Percentiles rank a stretch among this genome's conserved stretches.
These are phyloP conservation scores for Strigamia crassipes DNA, from an alignment of 2,888 invertebrate species.

Conservation along the genomic window DNA sequence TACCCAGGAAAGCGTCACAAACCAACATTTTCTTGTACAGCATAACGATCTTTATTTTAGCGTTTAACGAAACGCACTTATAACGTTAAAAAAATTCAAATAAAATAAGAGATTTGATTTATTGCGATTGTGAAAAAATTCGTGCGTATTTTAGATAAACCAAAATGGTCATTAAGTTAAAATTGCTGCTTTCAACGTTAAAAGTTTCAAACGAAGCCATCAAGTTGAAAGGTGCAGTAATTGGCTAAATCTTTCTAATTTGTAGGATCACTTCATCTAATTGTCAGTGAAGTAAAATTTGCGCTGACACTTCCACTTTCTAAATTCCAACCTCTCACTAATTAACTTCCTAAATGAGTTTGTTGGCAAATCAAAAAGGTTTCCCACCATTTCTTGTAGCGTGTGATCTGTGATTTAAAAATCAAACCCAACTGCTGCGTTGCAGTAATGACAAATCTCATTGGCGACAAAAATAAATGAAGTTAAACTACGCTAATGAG, in stretches of 20 bases:
- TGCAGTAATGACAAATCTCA: no score
- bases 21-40: no score
- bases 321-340: not conserved
- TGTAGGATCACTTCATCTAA: not conserved
- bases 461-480: no score
- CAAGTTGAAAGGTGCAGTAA: slow-evolving; percentile 1
- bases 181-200: not conserved
- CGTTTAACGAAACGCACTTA: no score
- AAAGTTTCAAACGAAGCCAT: not conserved
- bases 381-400: not conserved
- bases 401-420: not conserved
- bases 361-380: not conserved
- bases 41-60: no score
- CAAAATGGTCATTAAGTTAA: not conserved
- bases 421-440: no score
- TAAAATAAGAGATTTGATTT: no score
- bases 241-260: not conserved
- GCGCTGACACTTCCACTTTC: not conserved
- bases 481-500: no score
- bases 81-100: no score
- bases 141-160: not conserved
- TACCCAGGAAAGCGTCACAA: no score
- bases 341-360: not conserved
- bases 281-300: not conserved
- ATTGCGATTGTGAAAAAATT: no score